A percentile compares a stretch with the other conserved stretches of the same genome.
Conservation (phyloP, 2,888 invertebrate species). For the Drosophila pullipes region DNA sequence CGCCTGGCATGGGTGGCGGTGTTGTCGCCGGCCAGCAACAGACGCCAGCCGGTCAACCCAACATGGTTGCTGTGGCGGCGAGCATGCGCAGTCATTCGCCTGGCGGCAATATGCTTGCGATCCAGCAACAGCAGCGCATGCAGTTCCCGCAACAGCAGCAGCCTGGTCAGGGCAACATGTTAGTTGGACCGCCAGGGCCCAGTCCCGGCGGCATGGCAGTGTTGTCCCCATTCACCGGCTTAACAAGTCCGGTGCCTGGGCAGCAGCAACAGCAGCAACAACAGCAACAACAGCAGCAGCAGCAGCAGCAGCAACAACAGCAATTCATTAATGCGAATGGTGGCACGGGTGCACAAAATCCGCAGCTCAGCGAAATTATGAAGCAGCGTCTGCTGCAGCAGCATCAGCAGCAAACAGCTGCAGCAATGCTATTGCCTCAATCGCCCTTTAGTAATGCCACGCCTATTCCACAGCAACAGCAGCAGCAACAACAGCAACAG, state of each 20-base stretch:
- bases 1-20: conserved; percentile 67
- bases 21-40: conserved; percentile 34
- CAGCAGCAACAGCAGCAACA: conserved; percentile 80
- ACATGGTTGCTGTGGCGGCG: conserved; percentile 76
- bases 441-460: conserved; percentile 77
- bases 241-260: conserved; percentile 82
- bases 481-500: conserved; percentile 82
- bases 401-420: conserved; percentile 68
- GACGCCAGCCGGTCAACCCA: conserved; percentile 52
- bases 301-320: conserved; percentile 72
- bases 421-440: conserved; percentile 76
- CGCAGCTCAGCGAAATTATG: conserved; percentile 87
- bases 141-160: conserved; percentile 85
- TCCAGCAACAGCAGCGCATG: conserved; percentile 86
- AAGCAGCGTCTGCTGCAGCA: conserved; percentile 87
- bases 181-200: conserved; percentile 92
- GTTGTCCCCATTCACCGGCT: conserved; percentile 89
- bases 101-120: conserved; percentile 86
- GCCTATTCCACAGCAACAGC: conserved; percentile 71
- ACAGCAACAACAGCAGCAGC: conserved; percentile 82
- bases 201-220: conserved; percentile 89
- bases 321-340: conserved; percentile 87
- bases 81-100: conserved; percentile 90
- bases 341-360: conserved; percentile 78
- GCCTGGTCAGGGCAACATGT: conserved; percentile 77